These are phyloP conservation scores for Perca schrenkii DNA, from an alignment of 2,113 vertebrate species.

Conservation along the genomic window DNA sequence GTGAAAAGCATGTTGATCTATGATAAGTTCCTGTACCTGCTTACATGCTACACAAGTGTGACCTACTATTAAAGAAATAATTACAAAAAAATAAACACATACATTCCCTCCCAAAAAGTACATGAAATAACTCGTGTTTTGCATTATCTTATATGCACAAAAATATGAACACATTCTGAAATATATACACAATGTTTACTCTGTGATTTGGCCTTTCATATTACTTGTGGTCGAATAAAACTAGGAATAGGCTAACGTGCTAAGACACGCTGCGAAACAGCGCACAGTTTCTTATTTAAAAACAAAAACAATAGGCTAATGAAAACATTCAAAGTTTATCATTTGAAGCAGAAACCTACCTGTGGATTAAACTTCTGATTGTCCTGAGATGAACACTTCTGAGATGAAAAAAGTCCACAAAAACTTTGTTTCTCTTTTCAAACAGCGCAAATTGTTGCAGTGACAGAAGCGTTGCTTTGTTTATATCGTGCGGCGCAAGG, in stretches of 20 bases:
- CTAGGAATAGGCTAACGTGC: background rate
- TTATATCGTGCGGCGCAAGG: slow-evolving; percentile 73
- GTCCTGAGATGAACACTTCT: slow-evolving; percentile 50
- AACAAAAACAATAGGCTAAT: background rate
- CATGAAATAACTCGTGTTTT: background rate
- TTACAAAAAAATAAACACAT: background rate
- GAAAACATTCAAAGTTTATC: background rate
- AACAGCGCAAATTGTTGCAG: background rate
- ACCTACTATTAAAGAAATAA: too few relatives aligned
- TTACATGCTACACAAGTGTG: background rate
- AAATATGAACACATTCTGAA: background rate
- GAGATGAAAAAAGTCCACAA: slow-evolving; percentile 43
- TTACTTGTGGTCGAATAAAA: background rate
- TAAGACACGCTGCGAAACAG: slow-evolving; percentile 10
- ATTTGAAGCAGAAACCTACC: slow-evolving; percentile 50
- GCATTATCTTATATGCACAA: background rate
- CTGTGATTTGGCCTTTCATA: background rate
- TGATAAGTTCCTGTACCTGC: background rate
- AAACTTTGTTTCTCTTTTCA: slow-evolving; percentile 18
- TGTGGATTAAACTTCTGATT: slow-evolving; percentile 66
- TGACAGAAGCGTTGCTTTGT: slow-evolving; percentile 57
- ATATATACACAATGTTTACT: background rate
- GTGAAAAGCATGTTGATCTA: slow-evolving; percentile 22
- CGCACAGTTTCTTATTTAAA: background rate
- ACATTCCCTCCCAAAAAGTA: background rate